Conservation (phyloP, 2,888 invertebrate genomes). For the Eumerus sabulonum region DNA sequence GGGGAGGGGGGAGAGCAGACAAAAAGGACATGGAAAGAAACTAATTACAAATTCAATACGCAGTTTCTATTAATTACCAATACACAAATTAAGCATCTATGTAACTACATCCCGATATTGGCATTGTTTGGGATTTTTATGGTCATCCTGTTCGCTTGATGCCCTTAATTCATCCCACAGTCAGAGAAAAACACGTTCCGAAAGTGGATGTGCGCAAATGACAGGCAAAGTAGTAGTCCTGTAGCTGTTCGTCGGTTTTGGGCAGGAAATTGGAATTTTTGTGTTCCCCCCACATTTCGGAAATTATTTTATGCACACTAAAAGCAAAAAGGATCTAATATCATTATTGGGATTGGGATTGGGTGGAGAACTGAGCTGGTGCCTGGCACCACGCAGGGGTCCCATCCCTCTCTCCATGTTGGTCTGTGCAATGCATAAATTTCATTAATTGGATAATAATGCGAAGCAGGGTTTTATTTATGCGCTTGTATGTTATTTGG, state of each 20-base stretch:
- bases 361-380: too few relatives aligned
- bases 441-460: conserved; percentile 69
- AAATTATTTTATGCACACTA: conserved; percentile 51
- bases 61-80: conserved; percentile 79
- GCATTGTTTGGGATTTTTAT: conserved; percentile 52
- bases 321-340: conserved; percentile 60
- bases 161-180: not conserved
- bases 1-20: too few relatives aligned
- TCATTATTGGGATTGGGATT: conserved; percentile 40
- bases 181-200: conserved; percentile 2
- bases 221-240: not conserved
- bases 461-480: conserved; percentile 69
- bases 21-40: conserved; percentile 13
- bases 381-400: not conserved
- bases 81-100: conserved; percentile 72
- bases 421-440: conserved; percentile 59
- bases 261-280: conserved; percentile 49
- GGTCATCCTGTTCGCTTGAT: conserved; percentile 22
- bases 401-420: not conserved
- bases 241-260: not conserved
- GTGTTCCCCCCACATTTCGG: conserved; percentile 20
- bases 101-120: conserved; percentile 60
- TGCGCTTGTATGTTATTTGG: conserved; percentile 60
- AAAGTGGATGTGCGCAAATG: not conserved
- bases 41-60: conserved; percentile 77